phyloP scores from a whole-genome alignment of 1,140 invertebrate genomes.

The Radopholus similis region DNA sequence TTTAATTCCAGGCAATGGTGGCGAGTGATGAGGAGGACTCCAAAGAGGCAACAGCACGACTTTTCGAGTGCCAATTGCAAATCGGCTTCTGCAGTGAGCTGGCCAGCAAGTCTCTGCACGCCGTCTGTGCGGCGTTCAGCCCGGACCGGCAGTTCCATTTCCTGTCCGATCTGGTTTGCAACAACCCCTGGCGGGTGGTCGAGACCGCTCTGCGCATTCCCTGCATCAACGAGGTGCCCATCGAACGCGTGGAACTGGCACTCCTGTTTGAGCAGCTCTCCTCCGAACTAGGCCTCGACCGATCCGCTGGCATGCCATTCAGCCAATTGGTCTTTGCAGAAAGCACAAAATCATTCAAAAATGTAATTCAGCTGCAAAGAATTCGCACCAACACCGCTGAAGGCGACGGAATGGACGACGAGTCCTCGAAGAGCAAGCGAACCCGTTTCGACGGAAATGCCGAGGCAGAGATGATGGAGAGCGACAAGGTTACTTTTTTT shows the following conservation, averaged over 20 bases:
- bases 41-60: background rate
- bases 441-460: background rate
- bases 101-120: background rate
- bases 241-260: slow-evolving; percentile 3
- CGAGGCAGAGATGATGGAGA: background rate
- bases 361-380: background rate
- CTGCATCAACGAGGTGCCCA: slow-evolving; percentile 4
- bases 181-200: slow-evolving; percentile 4
- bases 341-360: background rate
- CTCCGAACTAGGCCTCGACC: background rate
- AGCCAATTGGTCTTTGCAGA: background rate
- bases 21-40: background rate
- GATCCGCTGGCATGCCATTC: background rate
- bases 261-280: slow-evolving; percentile 5
- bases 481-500: background rate
- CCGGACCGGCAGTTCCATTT: background rate
- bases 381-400: background rate
- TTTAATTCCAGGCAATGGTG: slow-evolving; percentile 3
- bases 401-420: slow-evolving; percentile 2
- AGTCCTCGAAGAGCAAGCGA: background rate
- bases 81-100: background rate
- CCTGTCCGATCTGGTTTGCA: slow-evolving; percentile 1
- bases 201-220: slow-evolving; percentile 1
- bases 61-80: background rate
- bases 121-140: background rate